Conservation (phyloP, 2,888 invertebrate genomes). For the Disparrhopalites patrizii region DNA sequence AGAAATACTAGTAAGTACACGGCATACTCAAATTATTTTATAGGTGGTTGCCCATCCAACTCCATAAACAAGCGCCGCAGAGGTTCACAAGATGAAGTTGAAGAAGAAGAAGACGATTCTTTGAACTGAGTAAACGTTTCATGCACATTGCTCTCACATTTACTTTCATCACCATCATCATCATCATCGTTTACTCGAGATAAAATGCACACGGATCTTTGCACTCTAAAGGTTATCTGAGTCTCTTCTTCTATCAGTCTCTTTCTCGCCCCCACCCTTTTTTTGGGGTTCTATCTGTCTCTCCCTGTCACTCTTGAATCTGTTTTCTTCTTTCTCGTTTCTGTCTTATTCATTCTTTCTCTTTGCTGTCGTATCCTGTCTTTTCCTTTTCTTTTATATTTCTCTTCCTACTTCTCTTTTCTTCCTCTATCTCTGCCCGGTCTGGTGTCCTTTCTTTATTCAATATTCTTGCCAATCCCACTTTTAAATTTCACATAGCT, state of each 20-base stretch:
- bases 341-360: no score
- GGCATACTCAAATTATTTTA: not conserved
- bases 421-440: no score
- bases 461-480: no score
- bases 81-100: not conserved
- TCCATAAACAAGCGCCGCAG: not conserved
- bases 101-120: no score
- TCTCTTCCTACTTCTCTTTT: no score
- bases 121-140: not conserved
- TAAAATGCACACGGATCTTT: not conserved
- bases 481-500: no score
- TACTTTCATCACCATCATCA: constrained; percentile 17
- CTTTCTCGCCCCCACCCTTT: not conserved
- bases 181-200: not conserved
- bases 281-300: not conserved
- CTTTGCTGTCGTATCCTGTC: no score
- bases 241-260: not conserved
- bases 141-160: constrained; percentile 11
- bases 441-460: no score
- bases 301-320: not conserved
- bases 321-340: no score
- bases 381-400: no score
- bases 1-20: not conserved
- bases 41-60: not conserved
- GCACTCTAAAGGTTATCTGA: not conserved